A percentile compares a stretch with the other conserved stretches of the same genome.
These are phyloP conservation scores for Merodon equestris DNA, from an alignment of 2,888 invertebrate genomes.

Conservation along the genomic window DNA sequence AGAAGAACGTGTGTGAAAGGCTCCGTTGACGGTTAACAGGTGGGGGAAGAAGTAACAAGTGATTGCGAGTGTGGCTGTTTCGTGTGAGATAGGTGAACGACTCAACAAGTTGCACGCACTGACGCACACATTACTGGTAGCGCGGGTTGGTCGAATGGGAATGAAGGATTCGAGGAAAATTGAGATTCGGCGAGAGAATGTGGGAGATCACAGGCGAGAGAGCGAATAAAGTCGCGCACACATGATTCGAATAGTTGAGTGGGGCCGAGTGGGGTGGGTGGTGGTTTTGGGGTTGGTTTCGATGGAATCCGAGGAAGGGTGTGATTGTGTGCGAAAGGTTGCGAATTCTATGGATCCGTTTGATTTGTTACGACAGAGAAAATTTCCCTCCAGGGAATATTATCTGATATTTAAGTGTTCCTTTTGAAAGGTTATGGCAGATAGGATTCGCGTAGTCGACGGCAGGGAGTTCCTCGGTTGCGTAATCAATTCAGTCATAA, in stretches of 20 bases:
- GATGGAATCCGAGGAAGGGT: slow-evolving; percentile 24
- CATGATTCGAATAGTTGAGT: slow-evolving; percentile 47
- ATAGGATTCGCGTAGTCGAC: too few species aligned
- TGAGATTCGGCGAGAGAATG: slow-evolving; percentile 6
- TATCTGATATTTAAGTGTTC: too few species aligned
- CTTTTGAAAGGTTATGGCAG: too few species aligned
- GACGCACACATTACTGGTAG: slow-evolving; percentile 20
- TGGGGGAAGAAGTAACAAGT: slow-evolving; percentile 57
- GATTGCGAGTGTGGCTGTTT: slow-evolving; percentile 30
- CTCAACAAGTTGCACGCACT: slow-evolving; percentile 68
- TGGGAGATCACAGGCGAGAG: slow-evolving; percentile 6
- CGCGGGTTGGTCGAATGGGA: slow-evolving; percentile 17
- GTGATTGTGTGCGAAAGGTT: slow-evolving; percentile 5
- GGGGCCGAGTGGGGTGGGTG: neutral
- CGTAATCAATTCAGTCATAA: too few species aligned
- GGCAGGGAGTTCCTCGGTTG: too few species aligned
- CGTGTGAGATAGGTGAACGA: slow-evolving; percentile 65
- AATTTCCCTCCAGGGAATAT: too few species aligned
- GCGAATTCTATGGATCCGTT: too few species aligned
- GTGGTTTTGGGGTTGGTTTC: slow-evolving; percentile 37
- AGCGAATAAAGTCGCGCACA: slow-evolving; percentile 55
- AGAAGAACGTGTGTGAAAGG: slow-evolving; percentile 51
- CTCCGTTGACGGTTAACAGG: slow-evolving; percentile 10
- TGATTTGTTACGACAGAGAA: too few species aligned
- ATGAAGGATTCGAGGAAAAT: slow-evolving; percentile 9